These are phyloP conservation scores for Drosophila truncata DNA, from an alignment of 1,140 invertebrate genomes.

Conservation along the genomic window DNA sequence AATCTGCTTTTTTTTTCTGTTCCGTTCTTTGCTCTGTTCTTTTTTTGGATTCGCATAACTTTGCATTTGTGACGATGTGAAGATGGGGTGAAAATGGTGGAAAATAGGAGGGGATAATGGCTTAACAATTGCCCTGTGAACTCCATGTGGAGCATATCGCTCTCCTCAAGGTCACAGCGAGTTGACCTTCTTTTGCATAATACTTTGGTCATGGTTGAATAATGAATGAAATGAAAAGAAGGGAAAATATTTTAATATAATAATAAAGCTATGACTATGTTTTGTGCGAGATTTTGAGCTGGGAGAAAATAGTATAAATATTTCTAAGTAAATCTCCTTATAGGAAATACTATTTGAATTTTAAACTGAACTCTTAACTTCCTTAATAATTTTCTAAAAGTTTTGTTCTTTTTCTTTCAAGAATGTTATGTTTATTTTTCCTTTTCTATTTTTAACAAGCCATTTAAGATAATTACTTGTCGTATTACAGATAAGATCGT, in stretches of 20 bases:
- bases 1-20: slow-evolving; percentile 51
- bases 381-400: too few species aligned
- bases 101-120: slow-evolving; percentile 4
- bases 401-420: neutral
- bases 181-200: slow-evolving; percentile 54
- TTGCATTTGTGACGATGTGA: slow-evolving; percentile 33
- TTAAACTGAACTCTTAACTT: neutral
- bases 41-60: slow-evolving; percentile 53
- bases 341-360: neutral
- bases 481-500: slow-evolving; percentile 9
- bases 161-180: slow-evolving; percentile 58
- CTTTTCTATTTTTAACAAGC: slow-evolving; percentile 6
- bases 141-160: slow-evolving; percentile 24
- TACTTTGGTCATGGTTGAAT: slow-evolving; percentile 5
- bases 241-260: too few species aligned
- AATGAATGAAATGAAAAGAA: neutral
- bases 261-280: neutral
- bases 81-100: neutral
- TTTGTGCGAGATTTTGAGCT: neutral
- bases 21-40: slow-evolving; percentile 18
- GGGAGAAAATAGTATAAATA: neutral
- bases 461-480: slow-evolving; percentile 11
- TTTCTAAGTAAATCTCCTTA: neutral
- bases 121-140: slow-evolving; percentile 40
- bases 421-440: neutral